Conservation (phyloP, 2,888 invertebrate species). For the Endomychus coccineus region DNA sequence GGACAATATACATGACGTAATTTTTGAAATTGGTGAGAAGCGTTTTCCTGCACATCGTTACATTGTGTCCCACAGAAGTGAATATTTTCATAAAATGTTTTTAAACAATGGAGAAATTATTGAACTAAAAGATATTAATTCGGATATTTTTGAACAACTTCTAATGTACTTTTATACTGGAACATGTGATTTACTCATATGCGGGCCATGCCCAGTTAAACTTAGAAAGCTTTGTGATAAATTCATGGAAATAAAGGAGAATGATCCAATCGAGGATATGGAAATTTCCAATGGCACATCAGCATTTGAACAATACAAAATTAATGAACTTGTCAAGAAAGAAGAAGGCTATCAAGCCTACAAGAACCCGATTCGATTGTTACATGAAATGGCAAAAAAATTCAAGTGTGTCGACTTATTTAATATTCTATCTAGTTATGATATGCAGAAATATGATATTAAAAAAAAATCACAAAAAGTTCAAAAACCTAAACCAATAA, state of each 20-base stretch:
- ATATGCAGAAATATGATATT: constrained; percentile 26
- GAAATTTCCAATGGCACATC: constrained; percentile 33
- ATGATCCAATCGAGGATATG: constrained; percentile 12
- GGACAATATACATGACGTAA: constrained; percentile 66
- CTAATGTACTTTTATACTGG: constrained; percentile 64
- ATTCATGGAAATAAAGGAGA: no score
- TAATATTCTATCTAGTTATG: constrained; percentile 47
- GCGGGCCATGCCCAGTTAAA: constrained; percentile 44
- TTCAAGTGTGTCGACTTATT: constrained; percentile 48
- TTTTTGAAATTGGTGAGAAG: constrained; percentile 57
- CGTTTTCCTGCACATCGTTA: constrained; percentile 65
- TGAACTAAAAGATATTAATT: constrained; percentile 49
- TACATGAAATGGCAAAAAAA: constrained; percentile 51
- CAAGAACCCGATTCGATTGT: constrained; percentile 50
- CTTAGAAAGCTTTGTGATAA: constrained; percentile 24
- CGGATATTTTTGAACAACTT: constrained; percentile 65
- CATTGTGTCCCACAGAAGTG: constrained; percentile 59
- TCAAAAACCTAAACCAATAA: constrained; percentile 18
- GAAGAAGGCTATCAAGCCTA: no score
- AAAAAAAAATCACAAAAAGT: constrained; percentile 20
- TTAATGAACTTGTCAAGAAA: constrained; percentile 21
- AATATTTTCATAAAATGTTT: constrained; percentile 54
- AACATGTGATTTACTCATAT: constrained; percentile 52
- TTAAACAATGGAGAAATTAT: constrained; percentile 42
- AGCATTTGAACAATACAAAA: constrained; percentile 44